Conservation (phyloP, 2,113 vertebrate genomes). For the Phaethornis superciliosus region DNA sequence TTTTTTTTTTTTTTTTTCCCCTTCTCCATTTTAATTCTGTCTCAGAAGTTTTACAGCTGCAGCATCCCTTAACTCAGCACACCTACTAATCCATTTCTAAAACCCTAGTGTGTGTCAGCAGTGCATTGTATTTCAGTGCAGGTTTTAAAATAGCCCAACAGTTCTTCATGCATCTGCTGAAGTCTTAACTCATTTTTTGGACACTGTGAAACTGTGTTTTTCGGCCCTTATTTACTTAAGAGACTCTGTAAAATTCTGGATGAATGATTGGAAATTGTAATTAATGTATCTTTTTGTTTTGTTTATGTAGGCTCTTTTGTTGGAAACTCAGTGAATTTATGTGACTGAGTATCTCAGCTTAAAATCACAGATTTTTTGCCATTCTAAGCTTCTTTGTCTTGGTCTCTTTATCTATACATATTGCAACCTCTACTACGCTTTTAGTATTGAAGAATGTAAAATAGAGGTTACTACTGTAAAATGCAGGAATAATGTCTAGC, state of each 20-base stretch:
- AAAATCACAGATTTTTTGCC: constrained; percentile 41
- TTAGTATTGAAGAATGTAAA: constrained; percentile 40
- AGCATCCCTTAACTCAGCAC: constrained; percentile 75
- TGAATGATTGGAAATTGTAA: constrained; percentile 37
- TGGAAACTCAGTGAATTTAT: constrained; percentile 27
- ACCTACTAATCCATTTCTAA: constrained; percentile 75
- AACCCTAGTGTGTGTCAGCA: constrained; percentile 73
- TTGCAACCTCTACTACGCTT: constrained; percentile 20
- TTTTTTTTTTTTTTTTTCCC: background rate
- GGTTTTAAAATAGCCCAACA: constrained; percentile 58
- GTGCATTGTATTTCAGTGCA: constrained; percentile 58
- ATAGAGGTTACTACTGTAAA: constrained; percentile 62
- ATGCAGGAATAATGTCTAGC: constrained; percentile 63
- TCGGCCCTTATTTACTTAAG: constrained; percentile 47
- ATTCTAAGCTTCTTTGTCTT: constrained; percentile 51
- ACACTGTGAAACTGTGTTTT: constrained; percentile 35
- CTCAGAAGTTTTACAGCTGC: constrained; percentile 85
- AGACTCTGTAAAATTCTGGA: constrained; percentile 32
- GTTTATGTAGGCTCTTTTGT: constrained; percentile 11
- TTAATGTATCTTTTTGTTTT: background rate
- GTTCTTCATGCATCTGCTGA: constrained; percentile 60
- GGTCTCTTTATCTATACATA: constrained; percentile 23
- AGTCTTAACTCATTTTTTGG: constrained; percentile 65
- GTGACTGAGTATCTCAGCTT: background rate
- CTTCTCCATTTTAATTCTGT: constrained; percentile 80